Conservation (phyloP, 2,113 vertebrate species). For the Chrysochloris asiatica region DNA sequence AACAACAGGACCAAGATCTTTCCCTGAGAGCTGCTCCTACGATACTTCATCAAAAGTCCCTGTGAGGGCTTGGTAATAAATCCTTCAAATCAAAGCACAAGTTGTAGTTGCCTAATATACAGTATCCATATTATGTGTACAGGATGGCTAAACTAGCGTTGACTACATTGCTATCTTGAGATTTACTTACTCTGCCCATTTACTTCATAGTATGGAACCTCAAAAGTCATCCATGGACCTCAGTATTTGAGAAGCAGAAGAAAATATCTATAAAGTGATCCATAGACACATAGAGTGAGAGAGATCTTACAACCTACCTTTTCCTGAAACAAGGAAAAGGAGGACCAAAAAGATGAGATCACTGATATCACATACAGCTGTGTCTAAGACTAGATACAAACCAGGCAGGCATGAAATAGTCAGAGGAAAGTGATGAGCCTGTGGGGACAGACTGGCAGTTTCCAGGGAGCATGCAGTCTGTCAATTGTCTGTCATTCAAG, state of each 20-base stretch:
- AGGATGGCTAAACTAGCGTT: not conserved
- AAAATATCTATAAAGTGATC: too few species aligned
- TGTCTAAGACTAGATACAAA: not conserved
- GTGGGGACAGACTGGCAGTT: accelerated
- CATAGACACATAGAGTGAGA: not conserved
- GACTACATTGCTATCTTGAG: not conserved
- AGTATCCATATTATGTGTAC: not conserved
- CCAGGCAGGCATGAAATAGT: accelerated
- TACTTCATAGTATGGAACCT: too few species aligned
- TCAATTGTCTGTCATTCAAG: not conserved
- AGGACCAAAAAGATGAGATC: not conserved
- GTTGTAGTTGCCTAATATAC: not conserved
- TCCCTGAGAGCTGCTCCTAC: not conserved
- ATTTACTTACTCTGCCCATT: not conserved
- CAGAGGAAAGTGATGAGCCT: not conserved
- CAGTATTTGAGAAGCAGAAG: not conserved
- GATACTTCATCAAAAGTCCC: not conserved
- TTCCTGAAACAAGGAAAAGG: not conserved
- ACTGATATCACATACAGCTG: not conserved
- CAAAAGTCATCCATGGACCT: not conserved
- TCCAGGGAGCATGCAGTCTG: not conserved
- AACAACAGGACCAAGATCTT: not conserved
- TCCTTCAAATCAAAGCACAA: not conserved
- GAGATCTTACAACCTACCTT: not conserved
- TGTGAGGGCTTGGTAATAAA: not conserved